Evolutionary conservation across 2,797 vertebrate genomes (phyloP), one percentile per base, ranked within the genome.

Genomic region (Chiroxiphia lanceolata): DNA sequence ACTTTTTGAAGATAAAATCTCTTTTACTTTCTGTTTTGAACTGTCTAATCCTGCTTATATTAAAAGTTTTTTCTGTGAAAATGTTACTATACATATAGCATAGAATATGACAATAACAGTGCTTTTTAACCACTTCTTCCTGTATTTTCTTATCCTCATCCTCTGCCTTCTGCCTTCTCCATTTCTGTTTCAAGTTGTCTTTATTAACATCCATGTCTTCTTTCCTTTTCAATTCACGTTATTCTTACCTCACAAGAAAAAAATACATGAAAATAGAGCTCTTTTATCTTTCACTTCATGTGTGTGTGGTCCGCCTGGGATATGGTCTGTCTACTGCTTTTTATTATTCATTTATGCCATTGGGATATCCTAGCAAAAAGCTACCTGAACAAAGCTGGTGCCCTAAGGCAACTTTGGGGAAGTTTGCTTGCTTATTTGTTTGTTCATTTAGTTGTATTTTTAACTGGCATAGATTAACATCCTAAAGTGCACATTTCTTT

Each of bases 271-370:
- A 94, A 94, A 80, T 13, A 67, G 16, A 71, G 5, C 25, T 83
- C 16, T 72, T 87, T 94, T 89, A 38, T 88, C 77, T 95, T 86
- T 93, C 74, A 19, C 23, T 94, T 84, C 42, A 44, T 81, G 40
- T 72, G 15, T 87, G 38, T 72, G 51, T 65, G 23, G 44, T 79
- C 85, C 83, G 31, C 42, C 33, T 82, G 83, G 87, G 77, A 84
- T 83, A 86, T n/a, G 11, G 16, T 64, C 57, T 93, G 47, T 81
- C 51, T 91, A 11, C 51, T 83, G 34, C 36, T 59, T 92, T 96
- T 95, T 92, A 79, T 95, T 94, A 95, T 91, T 90, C 59, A 79
- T 93, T 94, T 93, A 91, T 91, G 63, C 63, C 77, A 64, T 70
- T 87, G 70, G 80, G 70, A 8, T 89, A 90, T 76, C 65, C 87